Evolutionary conservation across 2,797 vertebrate species (phyloP).

Genomic region (Naso thynnoides): DNA sequence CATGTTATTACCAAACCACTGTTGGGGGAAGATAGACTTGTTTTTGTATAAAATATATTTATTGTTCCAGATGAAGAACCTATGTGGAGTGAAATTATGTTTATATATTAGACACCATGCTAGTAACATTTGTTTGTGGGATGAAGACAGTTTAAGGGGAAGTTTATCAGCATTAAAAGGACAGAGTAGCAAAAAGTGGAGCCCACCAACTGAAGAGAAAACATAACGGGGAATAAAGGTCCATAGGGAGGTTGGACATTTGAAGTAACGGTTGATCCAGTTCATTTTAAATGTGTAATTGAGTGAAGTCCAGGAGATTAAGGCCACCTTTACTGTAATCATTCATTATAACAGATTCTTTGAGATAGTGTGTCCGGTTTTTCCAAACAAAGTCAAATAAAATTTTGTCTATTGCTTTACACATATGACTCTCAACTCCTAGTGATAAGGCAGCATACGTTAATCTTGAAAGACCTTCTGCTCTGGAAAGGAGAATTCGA

Average conservation of each 20-base stretch:
- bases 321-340: background rate
- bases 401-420: too few species aligned
- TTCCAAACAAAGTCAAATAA: background rate
- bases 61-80: background rate
- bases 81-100: background rate
- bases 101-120: background rate
- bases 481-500: too few species aligned
- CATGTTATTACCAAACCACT: background rate
- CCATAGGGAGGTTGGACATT: background rate
- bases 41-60: background rate
- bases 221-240: background rate
- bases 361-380: background rate
- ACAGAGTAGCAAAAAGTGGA: background rate
- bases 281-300: background rate
- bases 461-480: too few species aligned
- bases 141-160: background rate
- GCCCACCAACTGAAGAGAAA: background rate
- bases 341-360: background rate
- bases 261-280: background rate
- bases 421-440: too few species aligned
- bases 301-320: background rate
- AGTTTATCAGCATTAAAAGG: background rate
- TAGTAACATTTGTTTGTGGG: background rate
- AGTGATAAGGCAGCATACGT: too few species aligned
- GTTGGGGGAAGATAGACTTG: background rate